Conservation (phyloP, 2,113 vertebrate genomes). For the Trematocara unimaculatum region DNA sequence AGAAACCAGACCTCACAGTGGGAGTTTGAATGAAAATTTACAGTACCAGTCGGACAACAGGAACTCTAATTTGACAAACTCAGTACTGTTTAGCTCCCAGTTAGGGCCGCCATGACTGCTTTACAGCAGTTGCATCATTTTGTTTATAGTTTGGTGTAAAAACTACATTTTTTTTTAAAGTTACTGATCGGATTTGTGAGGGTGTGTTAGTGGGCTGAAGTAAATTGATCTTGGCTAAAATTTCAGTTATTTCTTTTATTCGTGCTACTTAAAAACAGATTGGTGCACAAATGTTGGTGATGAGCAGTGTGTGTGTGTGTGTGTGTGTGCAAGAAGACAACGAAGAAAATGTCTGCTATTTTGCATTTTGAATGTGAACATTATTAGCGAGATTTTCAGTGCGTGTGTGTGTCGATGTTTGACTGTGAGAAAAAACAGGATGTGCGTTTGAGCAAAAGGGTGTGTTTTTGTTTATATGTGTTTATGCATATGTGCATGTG, state of each 20-base stretch:
- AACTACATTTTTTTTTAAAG: background rate
- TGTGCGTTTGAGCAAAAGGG: constrained; percentile 39
- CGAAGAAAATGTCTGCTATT: background rate
- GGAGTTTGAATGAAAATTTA: background rate
- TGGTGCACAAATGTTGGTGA: background rate
- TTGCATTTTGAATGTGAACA: background rate
- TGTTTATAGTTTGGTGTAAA: background rate
- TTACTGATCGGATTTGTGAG: background rate
- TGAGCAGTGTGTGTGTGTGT: background rate
- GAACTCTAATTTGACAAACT: background rate
- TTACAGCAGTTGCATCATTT: background rate
- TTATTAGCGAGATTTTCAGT: background rate
- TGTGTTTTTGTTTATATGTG: constrained; percentile 49
- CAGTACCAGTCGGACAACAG: background rate
- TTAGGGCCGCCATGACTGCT: background rate
- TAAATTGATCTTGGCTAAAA: background rate
- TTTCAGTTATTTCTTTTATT: background rate
- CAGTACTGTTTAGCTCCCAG: background rate
- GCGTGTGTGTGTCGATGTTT: background rate
- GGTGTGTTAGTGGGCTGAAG: background rate
- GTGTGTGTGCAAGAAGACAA: background rate
- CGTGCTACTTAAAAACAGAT: background rate
- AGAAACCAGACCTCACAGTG: background rate
- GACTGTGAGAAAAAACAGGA: constrained; percentile 50
- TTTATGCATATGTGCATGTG: constrained; percentile 27